Percentiles rank a stretch among this genome's conserved stretches.
These are phyloP conservation scores for Streblospio benedicti DNA, from an alignment of 1,140 invertebrate genomes.

Conservation along the genomic window DNA sequence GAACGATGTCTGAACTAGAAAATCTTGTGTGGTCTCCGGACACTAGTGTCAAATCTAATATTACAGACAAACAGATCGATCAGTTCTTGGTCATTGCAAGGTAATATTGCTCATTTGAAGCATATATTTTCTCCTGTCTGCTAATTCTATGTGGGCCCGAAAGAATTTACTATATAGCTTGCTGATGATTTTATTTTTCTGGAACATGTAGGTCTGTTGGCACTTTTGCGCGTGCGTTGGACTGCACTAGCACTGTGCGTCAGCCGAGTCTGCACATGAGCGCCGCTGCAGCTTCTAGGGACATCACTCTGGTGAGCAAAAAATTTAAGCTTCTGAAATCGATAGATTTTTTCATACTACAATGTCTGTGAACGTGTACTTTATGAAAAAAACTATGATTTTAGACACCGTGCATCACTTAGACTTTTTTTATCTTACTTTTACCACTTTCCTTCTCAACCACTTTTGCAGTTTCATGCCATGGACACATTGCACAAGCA, in stretches of 20 bases:
- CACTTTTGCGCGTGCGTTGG: constrained; percentile 94
- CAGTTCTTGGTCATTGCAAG: constrained; percentile 94
- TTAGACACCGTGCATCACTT: no score
- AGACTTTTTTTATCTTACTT: no score
- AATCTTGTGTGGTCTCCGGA: constrained; percentile 87
- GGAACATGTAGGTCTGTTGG: constrained; percentile 92
- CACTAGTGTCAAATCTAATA: constrained; percentile 72
- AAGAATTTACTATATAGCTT: no score
- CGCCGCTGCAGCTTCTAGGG: constrained; percentile 93
- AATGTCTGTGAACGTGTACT: no score
- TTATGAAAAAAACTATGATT: no score
- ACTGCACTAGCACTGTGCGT: constrained; percentile 94
- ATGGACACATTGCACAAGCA: constrained; percentile 95
- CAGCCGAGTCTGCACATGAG: constrained; percentile 98
- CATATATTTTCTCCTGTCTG: no score
- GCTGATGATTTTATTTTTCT: no score
- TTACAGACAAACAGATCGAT: constrained; percentile 94
- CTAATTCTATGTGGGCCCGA: no score
- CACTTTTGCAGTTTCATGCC: constrained; percentile 78
- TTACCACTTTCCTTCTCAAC: no score
- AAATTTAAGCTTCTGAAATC: neutral
- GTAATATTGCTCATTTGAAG: constrained; percentile 39
- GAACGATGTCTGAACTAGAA: constrained; percentile 73
- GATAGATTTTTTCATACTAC: neutral
- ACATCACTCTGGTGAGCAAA: constrained; percentile 86